phyloP scores from a whole-genome alignment of 2,113 vertebrate species.

The Aspidoscelis tigris region DNA sequence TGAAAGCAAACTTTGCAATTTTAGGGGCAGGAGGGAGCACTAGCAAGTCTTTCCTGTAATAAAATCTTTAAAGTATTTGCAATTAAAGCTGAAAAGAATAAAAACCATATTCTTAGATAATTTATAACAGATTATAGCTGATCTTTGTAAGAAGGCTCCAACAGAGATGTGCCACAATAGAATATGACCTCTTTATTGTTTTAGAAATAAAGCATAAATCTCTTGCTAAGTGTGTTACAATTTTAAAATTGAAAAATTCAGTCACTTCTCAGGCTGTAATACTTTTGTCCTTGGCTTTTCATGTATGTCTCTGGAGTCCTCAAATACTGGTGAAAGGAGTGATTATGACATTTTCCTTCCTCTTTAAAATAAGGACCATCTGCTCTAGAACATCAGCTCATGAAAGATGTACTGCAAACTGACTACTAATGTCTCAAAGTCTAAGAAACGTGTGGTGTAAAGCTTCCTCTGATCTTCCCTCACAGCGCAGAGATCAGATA shows the following conservation, averaged over 20 bases:
- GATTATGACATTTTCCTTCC: not conserved
- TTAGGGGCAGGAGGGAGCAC: not conserved
- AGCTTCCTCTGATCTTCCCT: not conserved
- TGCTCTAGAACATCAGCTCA: not conserved
- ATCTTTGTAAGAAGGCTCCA: not conserved
- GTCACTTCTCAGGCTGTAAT: not conserved
- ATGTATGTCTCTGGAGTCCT: not conserved
- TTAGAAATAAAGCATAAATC: not conserved
- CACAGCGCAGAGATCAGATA: not conserved
- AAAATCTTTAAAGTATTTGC: not conserved
- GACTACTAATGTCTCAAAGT: not conserved
- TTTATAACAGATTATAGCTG: not conserved
- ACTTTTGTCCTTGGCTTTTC: not conserved
- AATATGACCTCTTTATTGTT: not conserved
- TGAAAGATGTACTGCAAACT: not conserved
- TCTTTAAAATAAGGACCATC: not conserved
- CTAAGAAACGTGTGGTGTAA: not conserved
- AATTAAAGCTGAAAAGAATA: not conserved
- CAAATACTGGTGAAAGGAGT: not conserved
- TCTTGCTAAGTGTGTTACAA: not conserved
- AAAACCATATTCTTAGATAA: not conserved
- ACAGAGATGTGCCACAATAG: not conserved
- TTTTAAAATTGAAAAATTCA: not conserved
- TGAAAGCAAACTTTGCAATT: slow-evolving; percentile 24
- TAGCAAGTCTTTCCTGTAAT: not conserved